Percentiles rank a stretch among this genome's conserved stretches.
phyloP scores from a whole-genome alignment of 2,797 vertebrate genomes.

The Phyllotis vaccarum region DNA sequence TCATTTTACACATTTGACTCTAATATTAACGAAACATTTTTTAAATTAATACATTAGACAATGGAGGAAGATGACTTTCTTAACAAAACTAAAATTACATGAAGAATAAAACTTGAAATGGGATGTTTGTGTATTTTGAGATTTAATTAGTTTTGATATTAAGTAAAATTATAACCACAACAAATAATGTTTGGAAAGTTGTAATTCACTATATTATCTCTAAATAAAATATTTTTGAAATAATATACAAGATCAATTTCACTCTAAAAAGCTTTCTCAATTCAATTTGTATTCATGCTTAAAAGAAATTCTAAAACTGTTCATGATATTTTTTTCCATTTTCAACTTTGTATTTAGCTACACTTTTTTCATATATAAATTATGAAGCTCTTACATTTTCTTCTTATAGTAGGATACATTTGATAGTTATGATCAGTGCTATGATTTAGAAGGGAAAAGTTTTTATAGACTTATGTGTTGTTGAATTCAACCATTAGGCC shows the following conservation, averaged over 20 bases:
- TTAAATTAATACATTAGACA: constrained; percentile 37
- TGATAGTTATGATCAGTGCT: too few species aligned
- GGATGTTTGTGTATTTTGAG: neutral
- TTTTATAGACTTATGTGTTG: too few species aligned
- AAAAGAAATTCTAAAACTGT: neutral
- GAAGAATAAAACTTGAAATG: neutral
- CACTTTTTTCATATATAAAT: neutral
- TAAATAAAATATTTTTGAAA: neutral
- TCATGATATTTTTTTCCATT: neutral
- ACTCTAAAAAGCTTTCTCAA: neutral
- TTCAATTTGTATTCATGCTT: neutral
- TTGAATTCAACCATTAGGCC: neutral
- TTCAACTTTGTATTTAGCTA: neutral
- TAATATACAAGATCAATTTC: neutral
- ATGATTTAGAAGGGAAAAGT: neutral
- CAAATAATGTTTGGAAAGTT: neutral
- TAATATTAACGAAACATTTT: neutral
- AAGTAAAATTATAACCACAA: constrained; percentile 12
- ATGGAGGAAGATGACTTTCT: neutral
- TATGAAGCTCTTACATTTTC: neutral
- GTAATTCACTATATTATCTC: neutral
- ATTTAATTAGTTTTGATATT: neutral
- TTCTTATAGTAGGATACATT: neutral
- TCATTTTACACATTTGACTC: constrained; percentile 22
- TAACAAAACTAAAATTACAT: neutral